Base-by-base conservation (phyloP, 2,797 vertebrate species). In the Enoplosus armatus region DNA sequence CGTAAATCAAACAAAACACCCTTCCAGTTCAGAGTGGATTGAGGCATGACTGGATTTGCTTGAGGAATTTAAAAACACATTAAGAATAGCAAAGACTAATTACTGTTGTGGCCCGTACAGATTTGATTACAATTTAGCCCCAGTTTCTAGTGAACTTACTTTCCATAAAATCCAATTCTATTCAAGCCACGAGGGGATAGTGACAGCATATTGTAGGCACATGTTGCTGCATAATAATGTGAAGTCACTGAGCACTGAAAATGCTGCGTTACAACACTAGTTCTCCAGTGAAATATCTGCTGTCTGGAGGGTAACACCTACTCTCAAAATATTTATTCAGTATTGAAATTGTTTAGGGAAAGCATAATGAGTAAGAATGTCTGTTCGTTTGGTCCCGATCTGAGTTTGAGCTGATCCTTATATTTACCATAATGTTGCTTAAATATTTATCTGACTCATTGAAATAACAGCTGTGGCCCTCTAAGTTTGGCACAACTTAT, bases 201-300 rank as follows among this genome's bases (percentile, higher is more conserved):
- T 7, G 37, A 60, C n/a, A 41, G 27, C 41, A 55, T 12, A 55
- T 75, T 84, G 59, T 6, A 41, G 43, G 29, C 12, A 20, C 35
- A 53, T n/a, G 43, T 27, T 55, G 22, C 39, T 75, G 71, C 70
- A 71, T 76, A 73, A 76, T 60, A 51, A 69, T 68, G 39, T 54
- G 31, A 61, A 18, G 24, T 35, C n/a, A n/a, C n/a, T 43, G 18
- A 78, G n/a, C 26, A 45, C 47, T 41, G 3, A 58, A 69, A 60
- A 45, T 39, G 41, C 47, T 47, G 35, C 12, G 3, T 58, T 56
- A 27, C 29, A 54, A 27, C 31, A 33, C 16, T 20, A 15, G 20
- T 54, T 75, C 56, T 64, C 41, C 50, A 47, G 12, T 20, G 56
- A 60, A 15, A 43, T 26, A 64, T 41, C 41, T 0, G 3, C 29